Evolutionary conservation across 2,888 invertebrate genomes (phyloP).

Genomic region (Nemapogon koenigi): DNA sequence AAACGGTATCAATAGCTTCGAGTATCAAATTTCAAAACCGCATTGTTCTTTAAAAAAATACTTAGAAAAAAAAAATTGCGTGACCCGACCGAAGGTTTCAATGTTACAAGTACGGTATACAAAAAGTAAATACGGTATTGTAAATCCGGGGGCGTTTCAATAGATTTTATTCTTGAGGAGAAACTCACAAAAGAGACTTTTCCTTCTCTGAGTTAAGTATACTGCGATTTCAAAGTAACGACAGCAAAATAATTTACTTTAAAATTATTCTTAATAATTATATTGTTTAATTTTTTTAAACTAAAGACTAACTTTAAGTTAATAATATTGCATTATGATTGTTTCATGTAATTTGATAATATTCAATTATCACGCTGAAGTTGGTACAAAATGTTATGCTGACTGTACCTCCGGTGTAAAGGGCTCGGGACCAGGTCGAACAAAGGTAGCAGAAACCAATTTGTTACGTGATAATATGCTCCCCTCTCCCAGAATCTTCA

Average conservation of each 20-base stretch:
- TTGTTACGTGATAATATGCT: constrained; percentile 64
- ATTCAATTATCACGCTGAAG: too few relatives aligned
- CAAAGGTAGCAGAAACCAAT: constrained; percentile 63
- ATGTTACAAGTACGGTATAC: constrained; percentile 42
- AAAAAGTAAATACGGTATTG: constrained; percentile 40
- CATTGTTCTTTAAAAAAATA: not conserved
- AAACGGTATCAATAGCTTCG: too few relatives aligned
- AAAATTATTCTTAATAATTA: too few relatives aligned
- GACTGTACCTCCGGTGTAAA: constrained; percentile 20
- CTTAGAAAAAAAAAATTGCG: constrained; percentile 7
- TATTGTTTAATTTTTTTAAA: too few relatives aligned
- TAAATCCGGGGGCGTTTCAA: constrained; percentile 38
- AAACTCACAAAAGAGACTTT: constrained; percentile 51
- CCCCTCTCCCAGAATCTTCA: constrained; percentile 20
- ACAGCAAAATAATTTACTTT: too few relatives aligned
- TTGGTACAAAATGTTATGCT: too few relatives aligned
- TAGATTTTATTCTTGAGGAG: constrained; percentile 52
- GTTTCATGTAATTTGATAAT: too few relatives aligned
- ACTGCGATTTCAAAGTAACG: constrained; percentile 33
- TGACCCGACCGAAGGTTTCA: constrained; percentile 8
- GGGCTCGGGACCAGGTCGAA: constrained; percentile 42
- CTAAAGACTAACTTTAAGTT: too few relatives aligned
- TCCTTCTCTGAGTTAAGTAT: constrained; percentile 53
- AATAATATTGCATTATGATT: too few relatives aligned
- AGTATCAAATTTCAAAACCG: too few relatives aligned